phyloP scores from a whole-genome alignment of 2,797 vertebrate species.

The Gouania willdenowi region DNA sequence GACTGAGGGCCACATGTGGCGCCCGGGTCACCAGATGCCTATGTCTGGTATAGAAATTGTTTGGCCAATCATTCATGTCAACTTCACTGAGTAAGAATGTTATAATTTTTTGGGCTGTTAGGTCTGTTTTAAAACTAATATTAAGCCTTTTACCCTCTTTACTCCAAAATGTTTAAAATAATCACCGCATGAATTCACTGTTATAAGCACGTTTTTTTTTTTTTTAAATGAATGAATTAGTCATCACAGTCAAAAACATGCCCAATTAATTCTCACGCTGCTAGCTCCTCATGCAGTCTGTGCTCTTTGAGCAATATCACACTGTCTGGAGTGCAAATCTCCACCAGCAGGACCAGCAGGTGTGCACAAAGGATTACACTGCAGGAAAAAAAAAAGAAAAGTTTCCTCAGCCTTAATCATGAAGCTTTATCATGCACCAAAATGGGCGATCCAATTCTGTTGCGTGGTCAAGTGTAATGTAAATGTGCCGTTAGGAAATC shows the following conservation, averaged over 20 bases:
- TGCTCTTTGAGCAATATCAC: conserved; percentile 8
- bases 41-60: too few relatives aligned
- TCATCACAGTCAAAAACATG: not conserved
- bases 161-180: too few relatives aligned
- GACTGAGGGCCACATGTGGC: too few relatives aligned
- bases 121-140: too few relatives aligned
- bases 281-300: conserved; percentile 8
- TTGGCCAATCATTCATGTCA: too few relatives aligned
- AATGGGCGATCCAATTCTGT: conserved; percentile 6
- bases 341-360: conserved; percentile 19
- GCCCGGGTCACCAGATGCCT: too few relatives aligned
- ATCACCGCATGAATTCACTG: not conserved
- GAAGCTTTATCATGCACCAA: not conserved
- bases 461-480: too few relatives aligned
- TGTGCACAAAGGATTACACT: conserved; percentile 9
- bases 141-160: too few relatives aligned
- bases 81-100: too few relatives aligned
- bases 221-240: not conserved
- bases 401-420: conserved; percentile 4
- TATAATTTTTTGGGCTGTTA: too few relatives aligned
- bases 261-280: conserved; percentile 1
- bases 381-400: not conserved
- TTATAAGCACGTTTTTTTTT: not conserved
- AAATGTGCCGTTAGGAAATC: too few relatives aligned
- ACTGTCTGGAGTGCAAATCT: conserved; percentile 14